Conservation (phyloP, 2,888 invertebrate genomes). For the Dysmachus trigonus region DNA sequence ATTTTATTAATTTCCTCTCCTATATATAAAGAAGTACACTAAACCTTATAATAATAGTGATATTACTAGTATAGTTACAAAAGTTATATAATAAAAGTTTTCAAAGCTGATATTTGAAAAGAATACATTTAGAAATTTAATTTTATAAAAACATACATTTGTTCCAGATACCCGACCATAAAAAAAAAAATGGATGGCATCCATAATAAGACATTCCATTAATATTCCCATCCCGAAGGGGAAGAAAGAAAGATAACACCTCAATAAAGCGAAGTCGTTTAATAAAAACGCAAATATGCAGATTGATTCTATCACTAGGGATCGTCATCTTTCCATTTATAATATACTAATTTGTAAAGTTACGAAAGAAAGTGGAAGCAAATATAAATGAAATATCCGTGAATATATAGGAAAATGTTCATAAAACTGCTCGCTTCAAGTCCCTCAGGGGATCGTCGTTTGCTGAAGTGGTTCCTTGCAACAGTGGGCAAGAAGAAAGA, state of each 20-base stretch:
- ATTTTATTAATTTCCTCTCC: too few relatives aligned
- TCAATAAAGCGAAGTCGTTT: conserved; percentile 32
- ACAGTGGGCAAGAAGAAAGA: conserved; percentile 19
- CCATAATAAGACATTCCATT: neutral
- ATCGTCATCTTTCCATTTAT: conserved; percentile 41
- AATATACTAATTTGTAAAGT: conserved; percentile 47
- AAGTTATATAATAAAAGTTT: too few relatives aligned
- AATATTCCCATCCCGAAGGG: neutral
- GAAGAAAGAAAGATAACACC: conserved; percentile 27
- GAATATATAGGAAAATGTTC: conserved; percentile 22
- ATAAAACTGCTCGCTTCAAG: conserved; percentile 37
- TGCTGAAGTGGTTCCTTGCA: neutral
- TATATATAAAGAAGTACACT: too few relatives aligned
- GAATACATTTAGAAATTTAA: too few relatives aligned
- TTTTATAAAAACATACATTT: too few relatives aligned
- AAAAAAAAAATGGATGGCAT: neutral
- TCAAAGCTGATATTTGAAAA: too few relatives aligned
- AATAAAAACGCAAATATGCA: conserved; percentile 49
- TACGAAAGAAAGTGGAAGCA: conserved; percentile 38
- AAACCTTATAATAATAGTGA: too few relatives aligned
- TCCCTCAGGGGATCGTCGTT: conserved; percentile 22
- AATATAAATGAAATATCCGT: conserved; percentile 27
- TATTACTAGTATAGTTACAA: too few relatives aligned
- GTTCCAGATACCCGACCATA: too few relatives aligned
- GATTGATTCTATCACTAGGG: conserved; percentile 23